These are phyloP conservation scores for Alectura lathami DNA, from an alignment of 2,113 vertebrate species.

Conservation along the genomic window DNA sequence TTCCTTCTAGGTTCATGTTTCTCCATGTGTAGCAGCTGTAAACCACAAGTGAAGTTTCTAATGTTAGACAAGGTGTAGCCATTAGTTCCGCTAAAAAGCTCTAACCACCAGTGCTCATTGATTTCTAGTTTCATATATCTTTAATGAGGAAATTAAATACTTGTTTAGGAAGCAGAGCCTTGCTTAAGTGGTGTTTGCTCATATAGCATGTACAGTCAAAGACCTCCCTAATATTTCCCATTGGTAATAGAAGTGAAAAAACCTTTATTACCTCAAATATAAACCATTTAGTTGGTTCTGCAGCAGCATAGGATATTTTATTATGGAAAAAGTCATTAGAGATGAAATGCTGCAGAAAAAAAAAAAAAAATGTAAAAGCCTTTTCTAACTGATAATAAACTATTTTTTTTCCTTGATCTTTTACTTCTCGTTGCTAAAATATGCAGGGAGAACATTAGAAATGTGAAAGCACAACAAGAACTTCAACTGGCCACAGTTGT, in stretches of 20 bases:
- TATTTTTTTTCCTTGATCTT: neutral
- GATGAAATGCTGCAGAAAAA: slow-evolving; percentile 33
- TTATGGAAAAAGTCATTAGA: slow-evolving; percentile 15
- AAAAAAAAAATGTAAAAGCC: neutral
- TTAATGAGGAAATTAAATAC: slow-evolving; percentile 99
- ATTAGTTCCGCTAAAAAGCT: slow-evolving; percentile 88
- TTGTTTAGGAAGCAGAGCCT: slow-evolving; percentile 94
- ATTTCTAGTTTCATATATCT: slow-evolving; percentile 99
- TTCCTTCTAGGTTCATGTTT: slow-evolving; percentile 74
- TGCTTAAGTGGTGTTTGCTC: slow-evolving; percentile 88
- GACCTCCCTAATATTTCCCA: slow-evolving; percentile 81
- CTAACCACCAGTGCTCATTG: slow-evolving; percentile 88
- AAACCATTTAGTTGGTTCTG: slow-evolving; percentile 23
- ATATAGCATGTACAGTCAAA: slow-evolving; percentile 78
- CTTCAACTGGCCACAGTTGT: too few species aligned
- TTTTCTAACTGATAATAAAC: neutral
- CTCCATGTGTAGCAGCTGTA: slow-evolving; percentile 80
- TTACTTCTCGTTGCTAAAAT: too few species aligned
- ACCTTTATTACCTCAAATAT: slow-evolving; percentile 41
- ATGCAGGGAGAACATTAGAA: too few species aligned
- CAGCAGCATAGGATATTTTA: neutral
- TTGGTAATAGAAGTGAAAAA: slow-evolving; percentile 72
- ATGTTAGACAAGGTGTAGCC: slow-evolving; percentile 94
- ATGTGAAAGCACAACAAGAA: too few species aligned
- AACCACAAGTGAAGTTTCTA: slow-evolving; percentile 85